Evolutionary conservation across 2,113 vertebrate species (phyloP), one percentile per base, ranked within the genome.

Genomic region (Prochilodus magdalenae): DNA sequence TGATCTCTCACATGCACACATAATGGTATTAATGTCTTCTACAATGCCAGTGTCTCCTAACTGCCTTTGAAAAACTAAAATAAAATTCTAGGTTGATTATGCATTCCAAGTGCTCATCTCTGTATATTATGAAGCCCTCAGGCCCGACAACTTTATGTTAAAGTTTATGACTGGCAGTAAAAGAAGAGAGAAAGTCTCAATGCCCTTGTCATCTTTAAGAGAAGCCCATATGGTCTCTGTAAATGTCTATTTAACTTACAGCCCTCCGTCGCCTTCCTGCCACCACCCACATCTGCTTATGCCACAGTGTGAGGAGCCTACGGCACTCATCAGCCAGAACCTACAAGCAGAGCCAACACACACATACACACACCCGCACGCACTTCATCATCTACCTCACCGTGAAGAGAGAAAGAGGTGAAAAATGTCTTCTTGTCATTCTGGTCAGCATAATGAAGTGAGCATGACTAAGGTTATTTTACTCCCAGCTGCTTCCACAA

Each of bases 211-310:
- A 27, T 62, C 57, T 62, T 75, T 62, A 75, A 62, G 24, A 62
- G 36, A 63, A 62, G 57, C 40, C 33, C 57, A 62, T 62, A 27
- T 11, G 33, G 33, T 62, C 73, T 75, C 57, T 44, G 57, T 44
- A 75, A 62, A 44, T 26, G 73, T 75, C 60, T 63, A 18, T 62
- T 75, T 47, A 62, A 75, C 73, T 75, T 62, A 27, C 57, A 62
- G 57, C 36, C 33, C 33, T 60, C 8, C 33, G 12, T 75, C 36
- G n/a, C n/a, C 24, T 75, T n/a, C 55, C 4, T 29, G 74, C 36
- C 36, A 62, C 40, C 33, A 40, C 36, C 53, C 30, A 59, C 33
- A 75, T 75, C 33, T 75, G 73, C 55, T 47, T 14, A 22, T 76
- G 18, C 16, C 55, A 75, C 62, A 40, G 18, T 1, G 8, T 26